Evolutionary conservation across 2,113 vertebrate genomes (phyloP), one percentile per base, ranked within the genome.

Genomic region (Megaceryle maxima): DNA sequence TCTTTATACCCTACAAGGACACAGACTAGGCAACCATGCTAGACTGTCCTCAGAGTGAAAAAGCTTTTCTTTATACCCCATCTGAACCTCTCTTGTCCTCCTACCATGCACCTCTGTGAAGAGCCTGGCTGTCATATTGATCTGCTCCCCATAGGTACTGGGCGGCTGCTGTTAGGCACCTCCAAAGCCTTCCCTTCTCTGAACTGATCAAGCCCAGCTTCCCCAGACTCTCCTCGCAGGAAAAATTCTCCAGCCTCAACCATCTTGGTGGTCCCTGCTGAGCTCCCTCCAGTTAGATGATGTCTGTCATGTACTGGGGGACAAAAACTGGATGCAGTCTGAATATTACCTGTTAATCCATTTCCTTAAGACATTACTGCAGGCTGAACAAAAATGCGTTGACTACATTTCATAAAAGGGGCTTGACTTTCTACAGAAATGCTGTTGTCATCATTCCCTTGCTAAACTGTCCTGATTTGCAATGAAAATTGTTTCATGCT

Each of bases 101-200:
- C 31, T 87, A 31, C 62, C 35, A 1, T 62, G 26, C 35, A 48
- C 24, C 35, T 5, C 50, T 67, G 25, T 74, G 60, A 63, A 37
- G 29, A 82, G 18, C 41, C 44, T 63, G 55, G 17, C 50, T 74
- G 16, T 63, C 21, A 7, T 39, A 37, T 62, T 78, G 29, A 8
- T 69, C 3, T 0, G 0, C 13, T 70, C 18, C 25, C 6, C 6
- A 4, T 11, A 60, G 46, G 24, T 56, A 33, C 41, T 31, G 24
- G 10, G 22, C 5, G 8, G 5, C 25, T 83, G 48, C 39, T 56
- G 6, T 75, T 80, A 43, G 44, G 41, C 18, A 73, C 9, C 8
- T 13, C 10, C 12, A 60, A 50, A 88, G 16, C 28, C 22, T 50
- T 63, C 8, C 48, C 48, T 22, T 78, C 41, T 50, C 21, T 57